Evolutionary conservation across 2,888 invertebrate species (phyloP).

Genomic region (Phyllotreta striolata): DNA sequence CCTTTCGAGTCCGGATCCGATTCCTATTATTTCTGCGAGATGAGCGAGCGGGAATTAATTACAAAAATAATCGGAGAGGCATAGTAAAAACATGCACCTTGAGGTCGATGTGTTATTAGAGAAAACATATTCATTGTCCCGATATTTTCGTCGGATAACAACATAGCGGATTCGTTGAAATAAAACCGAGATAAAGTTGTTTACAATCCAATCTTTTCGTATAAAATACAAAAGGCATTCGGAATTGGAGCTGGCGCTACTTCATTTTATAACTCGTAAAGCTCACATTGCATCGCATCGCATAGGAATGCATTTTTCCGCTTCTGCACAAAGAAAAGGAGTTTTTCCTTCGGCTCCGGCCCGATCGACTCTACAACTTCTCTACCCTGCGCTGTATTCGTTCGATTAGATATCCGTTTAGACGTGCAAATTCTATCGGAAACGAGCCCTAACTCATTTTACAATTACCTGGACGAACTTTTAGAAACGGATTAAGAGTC

Average conservation of each 20-base stretch:
- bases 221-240: conserved; percentile 34
- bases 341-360: conserved; percentile 6
- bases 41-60: no score
- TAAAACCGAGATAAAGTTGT: conserved; percentile 28
- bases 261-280: conserved; percentile 44
- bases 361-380: neutral
- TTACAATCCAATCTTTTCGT: conserved; percentile 28
- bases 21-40: no score
- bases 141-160: neutral
- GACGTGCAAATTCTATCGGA: neutral
- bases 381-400: no score
- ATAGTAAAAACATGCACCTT: no score
- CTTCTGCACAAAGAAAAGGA: neutral
- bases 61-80: no score
- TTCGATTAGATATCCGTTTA: no score
- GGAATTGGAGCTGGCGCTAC: conserved; percentile 35
- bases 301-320: conserved; percentile 9
- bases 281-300: conserved; percentile 28
- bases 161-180: conserved; percentile 4
- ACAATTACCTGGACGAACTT: conserved; percentile 25
- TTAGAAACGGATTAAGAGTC: conserved; percentile 16
- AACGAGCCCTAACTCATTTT: conserved; percentile 23
- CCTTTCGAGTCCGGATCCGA: no score
- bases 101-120: no score
- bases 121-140: conserved; percentile 10